Percentiles rank a stretch among this genome's conserved stretches.
These are phyloP conservation scores for Phymanthus crucifer DNA, from an alignment of 92 coral and sea anemone genomes.

Conservation along the genomic window DNA sequence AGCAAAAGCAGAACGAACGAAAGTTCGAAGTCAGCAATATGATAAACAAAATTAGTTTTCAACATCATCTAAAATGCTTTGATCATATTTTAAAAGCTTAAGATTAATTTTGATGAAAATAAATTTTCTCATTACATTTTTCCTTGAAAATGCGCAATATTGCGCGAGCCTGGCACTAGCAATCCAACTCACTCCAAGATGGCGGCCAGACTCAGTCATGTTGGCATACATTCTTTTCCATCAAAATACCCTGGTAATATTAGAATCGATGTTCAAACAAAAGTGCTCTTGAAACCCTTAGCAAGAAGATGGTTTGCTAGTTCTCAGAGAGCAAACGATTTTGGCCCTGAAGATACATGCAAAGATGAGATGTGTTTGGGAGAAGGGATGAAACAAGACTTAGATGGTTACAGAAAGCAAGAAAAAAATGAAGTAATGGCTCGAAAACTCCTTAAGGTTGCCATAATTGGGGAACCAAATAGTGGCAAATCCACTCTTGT, in stretches of 20 bases:
- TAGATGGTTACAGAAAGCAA: not conserved
- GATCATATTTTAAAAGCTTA: not conserved
- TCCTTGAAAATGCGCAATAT: not conserved
- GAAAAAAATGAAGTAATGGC: slow-evolving; percentile 13
- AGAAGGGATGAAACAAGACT: not conserved
- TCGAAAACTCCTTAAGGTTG: slow-evolving; percentile 74
- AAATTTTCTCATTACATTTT: not conserved
- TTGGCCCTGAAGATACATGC: not conserved
- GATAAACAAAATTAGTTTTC: not conserved
- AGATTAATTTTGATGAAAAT: not conserved
- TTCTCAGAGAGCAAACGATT: not conserved
- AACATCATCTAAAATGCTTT: not conserved
- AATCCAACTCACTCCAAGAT: slow-evolving; percentile 18
- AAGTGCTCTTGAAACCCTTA: not conserved
- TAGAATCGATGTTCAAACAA: not conserved
- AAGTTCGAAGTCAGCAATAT: not conserved
- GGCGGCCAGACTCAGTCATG: slow-evolving; percentile 21
- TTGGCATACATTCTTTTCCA: not conserved
- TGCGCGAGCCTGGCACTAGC: slow-evolving; percentile 1
- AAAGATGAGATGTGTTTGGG: not conserved
- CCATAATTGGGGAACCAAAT: slow-evolving; percentile 93
- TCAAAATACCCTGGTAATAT: not conserved
- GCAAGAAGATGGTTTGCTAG: not conserved
- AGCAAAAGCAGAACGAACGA: not conserved
- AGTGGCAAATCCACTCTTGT: slow-evolving; percentile 97